Evolutionary conservation across 1,140 invertebrate genomes (phyloP), one percentile per base, ranked within the genome.

Genomic region (Anthonomus grandis): DNA sequence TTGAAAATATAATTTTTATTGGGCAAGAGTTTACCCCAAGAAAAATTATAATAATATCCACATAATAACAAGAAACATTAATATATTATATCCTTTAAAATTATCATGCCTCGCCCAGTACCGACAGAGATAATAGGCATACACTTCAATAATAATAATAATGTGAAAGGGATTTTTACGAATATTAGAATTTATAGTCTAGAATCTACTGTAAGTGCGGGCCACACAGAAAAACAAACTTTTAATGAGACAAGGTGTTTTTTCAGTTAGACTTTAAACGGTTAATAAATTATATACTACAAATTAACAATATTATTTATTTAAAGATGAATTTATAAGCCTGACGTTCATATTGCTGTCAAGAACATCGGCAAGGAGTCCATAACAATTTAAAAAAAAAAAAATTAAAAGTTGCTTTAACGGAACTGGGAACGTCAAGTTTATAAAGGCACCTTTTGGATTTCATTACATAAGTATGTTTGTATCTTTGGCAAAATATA

Each of bases 1-100:
- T 34, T 34, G 13, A 12, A 34, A 34, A 10, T 10, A 41, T 41
- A 9, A 41, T 18, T 2, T 41, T 21, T 10, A n/a, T n/a, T 21
- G 27, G 18, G 37, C 37, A n/a, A n/a, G 24, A 34, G 12, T 38
- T 13, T 15, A 19, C 22, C 9, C 12, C 34, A 27, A 17, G 3
- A 10, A 8, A 17, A 13, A n/a, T 17, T 73, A 73, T 68, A 71
- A 72, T 72, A 68, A 9, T 31, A 42, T 72, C 70, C 63, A 71
- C 66, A 65, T 68, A 66, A 66, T 72, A 74, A 74, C 72, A 71
- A 70, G 72, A 72, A 74, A 74, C 71, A 74, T 74, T 74, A 69
- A 72, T 71, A 72, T 70, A 72, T 67, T 69, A 70, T 69, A 62
- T 64, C 60, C 62, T 51, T 65, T 67, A 57, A 67, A 69, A 69